A percentile compares a stretch with the other conserved stretches of the same genome.
These are phyloP conservation scores for Lumbricus terrestris DNA, from an alignment of 2,888 invertebrate species.

Conservation along the genomic window DNA sequence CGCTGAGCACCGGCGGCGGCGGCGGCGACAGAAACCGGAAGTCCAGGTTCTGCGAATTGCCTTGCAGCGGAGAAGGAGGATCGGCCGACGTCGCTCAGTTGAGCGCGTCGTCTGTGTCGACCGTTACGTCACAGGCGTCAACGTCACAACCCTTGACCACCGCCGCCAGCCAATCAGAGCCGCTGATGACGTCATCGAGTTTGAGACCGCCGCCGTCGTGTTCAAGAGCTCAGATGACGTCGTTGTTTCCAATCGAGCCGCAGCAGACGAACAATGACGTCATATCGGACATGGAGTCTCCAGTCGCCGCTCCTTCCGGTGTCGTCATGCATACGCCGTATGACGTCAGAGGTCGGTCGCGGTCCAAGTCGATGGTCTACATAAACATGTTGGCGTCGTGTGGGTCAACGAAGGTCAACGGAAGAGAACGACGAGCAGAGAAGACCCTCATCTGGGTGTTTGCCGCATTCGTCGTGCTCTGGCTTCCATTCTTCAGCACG, in stretches of 20 bases:
- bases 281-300: neutral
- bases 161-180: neutral
- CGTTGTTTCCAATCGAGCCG: neutral
- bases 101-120: neutral
- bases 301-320: neutral
- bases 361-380: constrained; percentile 30
- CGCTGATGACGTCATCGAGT: neutral
- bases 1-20: neutral
- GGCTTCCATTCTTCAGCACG: constrained; percentile 41
- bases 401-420: constrained; percentile 34
- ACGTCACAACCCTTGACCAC: neutral
- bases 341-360: neutral
- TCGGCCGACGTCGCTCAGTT: neutral
- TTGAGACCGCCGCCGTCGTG: neutral
- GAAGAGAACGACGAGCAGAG: constrained; percentile 39
- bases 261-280: neutral
- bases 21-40: neutral
- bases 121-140: constrained; percentile 9
- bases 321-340: neutral
- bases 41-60: neutral
- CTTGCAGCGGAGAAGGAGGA: neutral
- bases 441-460: constrained; percentile 42
- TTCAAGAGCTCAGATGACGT: neutral
- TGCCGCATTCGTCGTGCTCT: constrained; percentile 39
- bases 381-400: constrained; percentile 34